Base-by-base conservation (phyloP, 1,140 invertebrate genomes). In the Druon quercuslanigerum region DNA sequence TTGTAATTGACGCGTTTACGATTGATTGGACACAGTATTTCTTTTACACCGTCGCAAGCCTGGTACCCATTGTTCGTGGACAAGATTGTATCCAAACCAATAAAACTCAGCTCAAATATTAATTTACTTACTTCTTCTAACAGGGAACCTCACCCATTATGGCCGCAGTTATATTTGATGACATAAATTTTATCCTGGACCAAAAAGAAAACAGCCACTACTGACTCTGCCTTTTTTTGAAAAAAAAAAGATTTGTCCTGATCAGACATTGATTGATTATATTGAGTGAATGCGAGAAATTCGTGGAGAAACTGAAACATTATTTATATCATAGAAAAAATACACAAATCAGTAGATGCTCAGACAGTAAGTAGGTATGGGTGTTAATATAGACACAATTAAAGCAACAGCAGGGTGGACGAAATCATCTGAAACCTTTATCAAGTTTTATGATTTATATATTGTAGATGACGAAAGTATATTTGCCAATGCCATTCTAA, bases 1-100 rank as follows among this genome's bases (percentile, higher is more conserved):
- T 72, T 16, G 70, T 54, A 33, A 20, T 75, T 1, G 52, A 73
- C 1, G 70, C 75, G 0, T 86, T 86, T 78, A 82, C 78, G 54
- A 72, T 73, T 52, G 73, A 73, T 56, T 79, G 79, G 77, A 74
- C 81, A 51, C 72, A 76, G 16, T 75, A 76, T 14, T 50, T 50
- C 20, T 75, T 75, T 40, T 71, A 75, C 25, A 60, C 75, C 75
- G 51, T 40, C 50, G 2, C 51, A 77, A 46, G 51, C 71, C 4
- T 77, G 75, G 75, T 77, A 72, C 19, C 75, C 75, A n/a, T 51
- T 72, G 17, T 77, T 73, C 33, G 5, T 17, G 11, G 50, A 50
- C 0, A 50, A 73, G 71, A 46, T 77, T 25, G 33, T 1, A 8
- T 17, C 17, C 5, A 20, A 77, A 13, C 40, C 50, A n/a, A 51